A percentile compares a stretch with the other conserved stretches of the same genome.
These are phyloP conservation scores for Eurois occulta DNA, from an alignment of 2,888 invertebrate species.

Conservation along the genomic window DNA sequence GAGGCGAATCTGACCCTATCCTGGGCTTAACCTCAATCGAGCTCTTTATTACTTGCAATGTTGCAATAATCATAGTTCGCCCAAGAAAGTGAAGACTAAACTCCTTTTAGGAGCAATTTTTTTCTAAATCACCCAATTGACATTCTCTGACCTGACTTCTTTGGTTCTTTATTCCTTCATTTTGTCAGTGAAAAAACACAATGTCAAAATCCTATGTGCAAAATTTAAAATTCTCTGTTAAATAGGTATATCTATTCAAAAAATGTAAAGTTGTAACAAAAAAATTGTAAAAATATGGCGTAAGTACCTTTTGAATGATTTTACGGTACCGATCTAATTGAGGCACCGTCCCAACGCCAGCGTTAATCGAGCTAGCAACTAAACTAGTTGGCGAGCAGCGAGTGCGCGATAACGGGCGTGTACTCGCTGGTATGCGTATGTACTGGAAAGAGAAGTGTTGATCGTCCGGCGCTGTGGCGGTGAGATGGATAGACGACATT, in stretches of 20 bases:
- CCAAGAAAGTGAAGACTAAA: background rate
- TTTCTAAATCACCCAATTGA: background rate
- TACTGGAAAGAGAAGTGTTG: background rate
- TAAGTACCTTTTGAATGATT: slow-evolving; percentile 65
- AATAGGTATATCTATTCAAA: slow-evolving; percentile 12
- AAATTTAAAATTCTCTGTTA: slow-evolving; percentile 36
- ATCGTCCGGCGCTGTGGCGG: background rate
- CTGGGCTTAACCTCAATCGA: background rate
- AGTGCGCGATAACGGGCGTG: background rate
- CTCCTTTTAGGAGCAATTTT: background rate
- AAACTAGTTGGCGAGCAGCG: background rate
- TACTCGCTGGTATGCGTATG: background rate
- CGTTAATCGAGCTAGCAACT: background rate
- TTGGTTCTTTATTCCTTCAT: background rate
- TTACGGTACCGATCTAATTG: background rate
- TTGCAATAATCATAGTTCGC: background rate
- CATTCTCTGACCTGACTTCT: background rate
- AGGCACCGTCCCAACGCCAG: background rate
- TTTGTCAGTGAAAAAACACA: slow-evolving; percentile 21
- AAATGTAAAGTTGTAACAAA: slow-evolving; percentile 51
- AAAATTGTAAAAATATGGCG: slow-evolving; percentile 70
- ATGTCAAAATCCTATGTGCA: slow-evolving; percentile 25
- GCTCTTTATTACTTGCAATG: background rate
- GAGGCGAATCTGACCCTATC: no score
- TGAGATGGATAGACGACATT: background rate